These are phyloP conservation scores for Phyllotreta striolata DNA, from an alignment of 2,888 invertebrate genomes.

Conservation along the genomic window DNA sequence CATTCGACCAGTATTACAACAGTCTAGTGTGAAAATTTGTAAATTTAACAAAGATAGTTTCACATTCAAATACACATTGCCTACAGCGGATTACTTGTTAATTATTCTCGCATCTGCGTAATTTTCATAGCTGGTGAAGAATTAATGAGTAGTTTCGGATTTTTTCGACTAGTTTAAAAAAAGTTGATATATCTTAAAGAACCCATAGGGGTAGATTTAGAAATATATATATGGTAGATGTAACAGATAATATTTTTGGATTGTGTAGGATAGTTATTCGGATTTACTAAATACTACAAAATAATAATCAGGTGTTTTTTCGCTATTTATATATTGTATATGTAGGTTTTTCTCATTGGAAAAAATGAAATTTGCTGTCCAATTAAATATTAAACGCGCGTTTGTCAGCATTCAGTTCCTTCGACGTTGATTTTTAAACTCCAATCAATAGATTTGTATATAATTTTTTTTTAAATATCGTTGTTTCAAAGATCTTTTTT, in stretches of 20 bases:
- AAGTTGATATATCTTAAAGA: conserved; percentile 54
- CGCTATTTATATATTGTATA: conserved; percentile 41
- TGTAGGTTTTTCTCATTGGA: conserved; percentile 42
- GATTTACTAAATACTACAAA: conserved; percentile 48
- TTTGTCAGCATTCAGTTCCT: conserved; percentile 40
- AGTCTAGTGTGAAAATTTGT: too few relatives aligned
- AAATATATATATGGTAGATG: conserved; percentile 55
- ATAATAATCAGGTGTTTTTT: conserved; percentile 54
- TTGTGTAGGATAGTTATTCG: conserved; percentile 58
- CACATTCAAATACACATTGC: conserved; percentile 14
- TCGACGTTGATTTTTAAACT: conserved; percentile 36
- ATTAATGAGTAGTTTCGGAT: conserved; percentile 28
- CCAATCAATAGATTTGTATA: conserved; percentile 46
- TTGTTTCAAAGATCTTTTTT: conserved; percentile 47
- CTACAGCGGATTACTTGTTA: conserved; percentile 21
- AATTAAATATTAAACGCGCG: conserved; percentile 41
- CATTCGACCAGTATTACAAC: not conserved
- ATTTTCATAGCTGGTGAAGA: conserved; percentile 5
- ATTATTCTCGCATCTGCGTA: conserved; percentile 9
- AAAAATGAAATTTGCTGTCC: conserved; percentile 38
- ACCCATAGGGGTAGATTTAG: conserved; percentile 52
- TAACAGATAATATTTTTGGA: conserved; percentile 61
- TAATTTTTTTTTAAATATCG: conserved; percentile 43
- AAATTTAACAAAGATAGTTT: conserved; percentile 4
- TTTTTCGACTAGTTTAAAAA: conserved; percentile 47